phyloP scores from a whole-genome alignment of 2,113 vertebrate species.

The Delphinapterus leucas region DNA sequence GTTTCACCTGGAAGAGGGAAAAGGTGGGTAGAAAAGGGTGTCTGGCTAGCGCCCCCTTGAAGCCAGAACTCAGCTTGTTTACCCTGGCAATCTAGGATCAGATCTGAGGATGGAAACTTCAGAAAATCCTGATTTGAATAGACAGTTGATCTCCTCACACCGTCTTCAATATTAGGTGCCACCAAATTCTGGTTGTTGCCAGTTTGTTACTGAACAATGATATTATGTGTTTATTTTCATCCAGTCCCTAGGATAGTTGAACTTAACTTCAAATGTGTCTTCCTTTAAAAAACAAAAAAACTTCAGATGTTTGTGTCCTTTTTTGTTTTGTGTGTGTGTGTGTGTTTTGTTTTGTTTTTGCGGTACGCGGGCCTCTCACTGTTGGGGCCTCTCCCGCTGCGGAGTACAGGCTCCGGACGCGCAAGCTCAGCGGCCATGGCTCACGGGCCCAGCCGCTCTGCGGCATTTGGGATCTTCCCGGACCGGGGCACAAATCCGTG shows the following conservation, averaged over 20 bases:
- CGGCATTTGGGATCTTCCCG: too few relatives aligned
- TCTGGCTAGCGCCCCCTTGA: background rate
- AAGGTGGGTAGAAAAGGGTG: background rate
- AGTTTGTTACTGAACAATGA: background rate
- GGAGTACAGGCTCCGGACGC: too few relatives aligned
- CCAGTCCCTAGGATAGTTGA: background rate
- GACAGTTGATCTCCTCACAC: background rate
- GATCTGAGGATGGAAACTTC: background rate
- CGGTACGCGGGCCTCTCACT: too few relatives aligned
- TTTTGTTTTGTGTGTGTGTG: background rate
- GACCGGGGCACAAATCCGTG: too few relatives aligned
- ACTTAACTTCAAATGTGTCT: background rate
- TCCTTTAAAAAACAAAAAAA: background rate
- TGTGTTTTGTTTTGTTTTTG: too few relatives aligned
- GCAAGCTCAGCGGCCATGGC: too few relatives aligned
- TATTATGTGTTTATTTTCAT: background rate
- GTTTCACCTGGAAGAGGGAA: background rate
- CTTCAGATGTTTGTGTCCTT: background rate
- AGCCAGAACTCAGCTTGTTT: background rate
- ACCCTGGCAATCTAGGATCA: background rate
- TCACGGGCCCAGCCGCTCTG: too few relatives aligned
- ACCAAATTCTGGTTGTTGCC: background rate
- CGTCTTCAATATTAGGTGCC: background rate
- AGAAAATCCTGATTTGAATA: slow-evolving; percentile 27
- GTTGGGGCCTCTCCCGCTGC: too few relatives aligned